phyloP scores from a whole-genome alignment of 2,113 vertebrate genomes.

The Mohoua ochrocephala region DNA sequence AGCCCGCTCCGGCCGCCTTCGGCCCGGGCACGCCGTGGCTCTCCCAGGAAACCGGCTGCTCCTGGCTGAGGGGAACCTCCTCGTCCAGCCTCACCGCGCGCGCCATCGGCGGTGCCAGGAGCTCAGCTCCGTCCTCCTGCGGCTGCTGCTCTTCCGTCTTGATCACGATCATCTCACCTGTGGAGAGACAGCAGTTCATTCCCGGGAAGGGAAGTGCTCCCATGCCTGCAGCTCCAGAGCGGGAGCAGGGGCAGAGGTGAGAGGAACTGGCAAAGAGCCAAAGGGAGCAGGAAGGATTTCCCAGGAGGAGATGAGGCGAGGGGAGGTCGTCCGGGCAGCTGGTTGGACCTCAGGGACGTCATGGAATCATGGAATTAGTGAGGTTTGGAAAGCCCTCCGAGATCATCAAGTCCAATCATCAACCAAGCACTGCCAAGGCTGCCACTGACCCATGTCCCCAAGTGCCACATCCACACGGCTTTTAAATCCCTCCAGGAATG shows the following conservation, averaged over 20 bases:
- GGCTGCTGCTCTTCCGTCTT: constrained; percentile 41
- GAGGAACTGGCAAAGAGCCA: background rate
- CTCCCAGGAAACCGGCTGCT: background rate
- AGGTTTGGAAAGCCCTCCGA: background rate
- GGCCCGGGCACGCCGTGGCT: background rate
- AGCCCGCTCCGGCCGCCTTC: background rate
- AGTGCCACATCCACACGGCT: background rate
- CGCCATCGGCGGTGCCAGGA: background rate
- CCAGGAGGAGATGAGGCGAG: background rate
- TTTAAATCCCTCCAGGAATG: background rate
- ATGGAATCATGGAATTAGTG: rapidly evolving
- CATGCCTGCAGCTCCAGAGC: rapidly evolving
- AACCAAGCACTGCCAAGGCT: background rate
- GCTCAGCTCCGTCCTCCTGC: background rate
- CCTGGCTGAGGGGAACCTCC: background rate
- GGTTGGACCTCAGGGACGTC: background rate
- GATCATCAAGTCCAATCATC: background rate
- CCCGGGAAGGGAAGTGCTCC: background rate
- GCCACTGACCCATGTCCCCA: background rate
- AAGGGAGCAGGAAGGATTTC: background rate
- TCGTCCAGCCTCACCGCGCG: background rate
- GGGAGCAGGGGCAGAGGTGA: background rate
- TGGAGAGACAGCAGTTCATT: background rate
- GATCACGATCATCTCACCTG: constrained; percentile 31
- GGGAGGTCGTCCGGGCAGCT: rapidly evolving